Evolutionary conservation across 2,797 vertebrate species (phyloP).

Genomic region (Spheniscus humboldti): DNA sequence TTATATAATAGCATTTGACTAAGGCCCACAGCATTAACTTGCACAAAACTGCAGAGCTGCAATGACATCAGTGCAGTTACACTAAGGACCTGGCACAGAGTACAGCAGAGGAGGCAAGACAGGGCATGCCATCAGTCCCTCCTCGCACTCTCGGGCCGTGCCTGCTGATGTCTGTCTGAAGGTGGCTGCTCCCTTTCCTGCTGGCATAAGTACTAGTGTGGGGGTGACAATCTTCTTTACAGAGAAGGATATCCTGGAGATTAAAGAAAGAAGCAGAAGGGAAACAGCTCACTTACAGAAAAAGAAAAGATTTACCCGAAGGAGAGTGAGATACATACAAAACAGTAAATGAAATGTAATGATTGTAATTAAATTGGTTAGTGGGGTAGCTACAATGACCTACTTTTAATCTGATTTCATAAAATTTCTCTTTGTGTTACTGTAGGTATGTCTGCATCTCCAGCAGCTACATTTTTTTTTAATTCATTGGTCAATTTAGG

Average conservation of each 20-base stretch:
- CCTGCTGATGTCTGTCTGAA: background rate
- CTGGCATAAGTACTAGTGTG: background rate
- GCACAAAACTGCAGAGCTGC: background rate
- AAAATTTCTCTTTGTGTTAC: background rate
- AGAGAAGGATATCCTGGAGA: constrained; percentile 1
- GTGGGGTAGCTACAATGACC: background rate
- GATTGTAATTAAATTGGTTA: background rate
- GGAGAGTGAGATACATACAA: background rate
- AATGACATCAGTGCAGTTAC: background rate
- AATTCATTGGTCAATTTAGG: background rate
- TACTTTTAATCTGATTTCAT: background rate
- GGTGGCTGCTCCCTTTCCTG: background rate
- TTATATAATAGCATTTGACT: background rate
- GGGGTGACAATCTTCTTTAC: constrained; percentile 40
- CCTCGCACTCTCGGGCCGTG: fast-evolving
- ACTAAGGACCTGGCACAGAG: background rate
- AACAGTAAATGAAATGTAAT: background rate
- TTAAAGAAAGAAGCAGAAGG: constrained; percentile 12
- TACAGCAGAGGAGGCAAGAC: background rate
- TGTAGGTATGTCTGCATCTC: background rate
- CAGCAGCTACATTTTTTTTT: background rate
- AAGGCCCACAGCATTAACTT: background rate
- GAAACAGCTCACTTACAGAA: background rate
- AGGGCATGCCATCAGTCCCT: background rate
- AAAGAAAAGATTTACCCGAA: constrained; percentile 13